A percentile compares a stretch with the other conserved stretches of the same genome.
phyloP scores from a whole-genome alignment of 2,888 invertebrate genomes.

The Stomorhina lunata region DNA sequence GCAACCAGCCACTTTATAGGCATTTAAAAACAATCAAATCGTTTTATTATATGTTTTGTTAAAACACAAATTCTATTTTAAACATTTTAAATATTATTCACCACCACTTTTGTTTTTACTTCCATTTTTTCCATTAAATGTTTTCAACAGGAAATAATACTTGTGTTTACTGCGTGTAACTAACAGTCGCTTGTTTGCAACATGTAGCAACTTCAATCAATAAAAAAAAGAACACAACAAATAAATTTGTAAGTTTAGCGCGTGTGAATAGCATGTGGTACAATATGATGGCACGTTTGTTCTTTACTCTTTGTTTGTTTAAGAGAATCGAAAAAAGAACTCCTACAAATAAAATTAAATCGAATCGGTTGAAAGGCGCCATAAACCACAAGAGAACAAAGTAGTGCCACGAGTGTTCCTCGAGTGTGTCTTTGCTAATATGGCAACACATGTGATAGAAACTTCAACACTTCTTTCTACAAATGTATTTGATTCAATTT shows the following conservation, averaged over 20 bases:
- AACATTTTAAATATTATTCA: not conserved
- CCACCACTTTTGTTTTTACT: too few species aligned
- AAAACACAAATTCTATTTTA: constrained; percentile 21
- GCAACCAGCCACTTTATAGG: not conserved
- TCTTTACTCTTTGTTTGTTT: constrained; percentile 47
- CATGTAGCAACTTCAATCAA: constrained; percentile 22
- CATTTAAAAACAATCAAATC: constrained; percentile 12
- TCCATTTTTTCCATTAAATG: not conserved
- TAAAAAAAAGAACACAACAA: constrained; percentile 27
- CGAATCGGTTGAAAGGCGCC: constrained; percentile 41
- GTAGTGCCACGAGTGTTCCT: not conserved
- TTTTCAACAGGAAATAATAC: not conserved
- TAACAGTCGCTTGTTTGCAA: constrained; percentile 17
- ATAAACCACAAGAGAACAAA: constrained; percentile 15
- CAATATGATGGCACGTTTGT: constrained; percentile 43
- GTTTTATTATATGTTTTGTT: not conserved
- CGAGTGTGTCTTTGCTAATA: constrained; percentile 23
- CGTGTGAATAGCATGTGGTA: constrained; percentile 31
- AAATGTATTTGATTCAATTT: constrained; percentile 2
- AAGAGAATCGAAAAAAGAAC: constrained; percentile 18
- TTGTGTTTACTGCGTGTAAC: constrained; percentile 44
- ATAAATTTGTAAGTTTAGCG: not conserved
- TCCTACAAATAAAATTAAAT: constrained; percentile 32
- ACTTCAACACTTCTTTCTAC: not conserved
- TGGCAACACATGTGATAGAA: not conserved